Conservation (phyloP, 2,113 vertebrate genomes). For the Cheilinus undulatus region DNA sequence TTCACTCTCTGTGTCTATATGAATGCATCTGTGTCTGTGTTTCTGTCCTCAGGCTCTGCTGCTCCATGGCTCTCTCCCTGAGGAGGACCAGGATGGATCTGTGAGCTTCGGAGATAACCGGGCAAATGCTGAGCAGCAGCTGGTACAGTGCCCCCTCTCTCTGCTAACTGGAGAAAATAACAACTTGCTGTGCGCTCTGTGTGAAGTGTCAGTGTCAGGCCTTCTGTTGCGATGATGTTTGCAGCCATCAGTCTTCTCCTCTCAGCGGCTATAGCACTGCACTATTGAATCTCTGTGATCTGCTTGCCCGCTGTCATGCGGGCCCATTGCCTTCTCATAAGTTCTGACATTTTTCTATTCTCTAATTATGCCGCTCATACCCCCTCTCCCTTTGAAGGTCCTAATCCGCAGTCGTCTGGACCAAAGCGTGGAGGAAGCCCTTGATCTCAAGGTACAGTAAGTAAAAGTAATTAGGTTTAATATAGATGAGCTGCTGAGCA, state of each 20-base stretch:
- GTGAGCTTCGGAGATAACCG: conserved; percentile 87
- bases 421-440: conserved; percentile 93
- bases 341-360: conserved; percentile 58
- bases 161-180: conserved; percentile 47
- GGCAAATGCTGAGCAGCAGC: conserved; percentile 90
- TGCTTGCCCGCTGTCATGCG: conserved; percentile 44
- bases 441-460: conserved; percentile 92
- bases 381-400: conserved; percentile 83
- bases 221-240: conserved; percentile 58
- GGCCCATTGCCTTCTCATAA: conserved; percentile 47
- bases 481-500: conserved; percentile 31
- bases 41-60: conserved; percentile 87
- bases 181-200: conserved; percentile 30
- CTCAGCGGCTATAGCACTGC: conserved; percentile 32
- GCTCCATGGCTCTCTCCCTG: conserved; percentile 93
- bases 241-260: conserved; percentile 35
- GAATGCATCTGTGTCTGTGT: conserved; percentile 8
- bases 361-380: conserved; percentile 58
- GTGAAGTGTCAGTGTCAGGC: conserved; percentile 56
- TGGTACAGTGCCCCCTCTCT: conserved; percentile 83
- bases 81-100: conserved; percentile 92
- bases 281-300: conserved; percentile 69
- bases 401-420: conserved; percentile 94
- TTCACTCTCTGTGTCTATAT: neutral
- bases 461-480: conserved; percentile 65